Percentiles rank a stretch among this genome's conserved stretches.
These are phyloP conservation scores for Pissodes strobi DNA, from an alignment of 1,140 invertebrate species.

Conservation along the genomic window DNA sequence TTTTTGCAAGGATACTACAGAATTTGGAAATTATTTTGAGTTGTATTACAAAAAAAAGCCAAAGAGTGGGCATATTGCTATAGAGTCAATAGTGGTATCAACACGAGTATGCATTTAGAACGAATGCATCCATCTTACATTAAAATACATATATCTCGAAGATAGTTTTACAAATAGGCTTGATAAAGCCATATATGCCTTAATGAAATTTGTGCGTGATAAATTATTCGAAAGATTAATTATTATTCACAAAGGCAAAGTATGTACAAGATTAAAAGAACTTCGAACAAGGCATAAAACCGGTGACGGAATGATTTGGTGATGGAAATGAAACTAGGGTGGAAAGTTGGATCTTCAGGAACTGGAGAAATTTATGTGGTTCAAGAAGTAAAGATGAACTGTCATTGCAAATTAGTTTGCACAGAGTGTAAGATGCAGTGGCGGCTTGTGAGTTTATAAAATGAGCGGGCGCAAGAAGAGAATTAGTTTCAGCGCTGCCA, in stretches of 20 bases:
- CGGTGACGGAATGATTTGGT: not conserved
- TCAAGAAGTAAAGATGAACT: not conserved
- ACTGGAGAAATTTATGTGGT: not conserved
- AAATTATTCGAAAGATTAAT: conserved; percentile 25
- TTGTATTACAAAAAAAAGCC: too few relatives aligned
- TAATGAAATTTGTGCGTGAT: conserved; percentile 25
- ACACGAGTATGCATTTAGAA: conserved; percentile 32
- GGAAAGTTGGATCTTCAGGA: not conserved
- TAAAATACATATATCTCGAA: conserved; percentile 32
- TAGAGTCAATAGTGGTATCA: conserved; percentile 11
- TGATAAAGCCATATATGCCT: conserved; percentile 25
- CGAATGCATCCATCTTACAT: conserved; percentile 25
- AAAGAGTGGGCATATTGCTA: conserved; percentile 29
- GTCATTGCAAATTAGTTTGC: conserved; percentile 4
- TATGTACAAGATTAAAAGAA: not conserved
- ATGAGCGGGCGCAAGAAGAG: too few relatives aligned
- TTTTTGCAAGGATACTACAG: too few relatives aligned
- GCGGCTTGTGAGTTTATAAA: too few relatives aligned
- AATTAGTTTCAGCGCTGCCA: too few relatives aligned
- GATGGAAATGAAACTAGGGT: not conserved
- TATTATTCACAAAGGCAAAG: conserved; percentile 15
- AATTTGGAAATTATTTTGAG: too few relatives aligned
- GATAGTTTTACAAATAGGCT: conserved; percentile 24
- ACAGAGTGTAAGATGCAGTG: conserved; percentile 8
- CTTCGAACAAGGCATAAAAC: not conserved